Conservation (phyloP, 2,113 vertebrate genomes). For the Misgurnus mizolepis region DNA sequence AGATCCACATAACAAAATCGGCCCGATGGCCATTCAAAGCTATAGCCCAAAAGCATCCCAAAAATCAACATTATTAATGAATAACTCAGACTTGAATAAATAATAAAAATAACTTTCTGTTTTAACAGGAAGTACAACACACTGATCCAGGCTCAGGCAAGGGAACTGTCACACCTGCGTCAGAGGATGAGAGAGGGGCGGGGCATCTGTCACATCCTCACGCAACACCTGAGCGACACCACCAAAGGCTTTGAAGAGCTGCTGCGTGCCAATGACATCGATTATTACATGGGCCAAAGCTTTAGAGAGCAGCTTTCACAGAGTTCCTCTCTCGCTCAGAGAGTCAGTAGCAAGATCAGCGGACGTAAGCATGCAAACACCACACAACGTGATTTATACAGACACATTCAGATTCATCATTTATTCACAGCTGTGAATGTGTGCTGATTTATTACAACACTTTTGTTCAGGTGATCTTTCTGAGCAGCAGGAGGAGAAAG, state of each 20-base stretch:
- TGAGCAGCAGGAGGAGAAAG: constrained; percentile 77
- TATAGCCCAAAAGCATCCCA: too few relatives aligned
- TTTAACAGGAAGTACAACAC: constrained; percentile 88
- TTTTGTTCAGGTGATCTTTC: constrained; percentile 74
- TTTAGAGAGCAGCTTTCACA: constrained; percentile 89
- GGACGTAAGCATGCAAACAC: constrained; percentile 75
- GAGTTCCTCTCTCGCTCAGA: constrained; percentile 81
- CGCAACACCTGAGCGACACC: constrained; percentile 83
- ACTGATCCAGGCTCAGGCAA: constrained; percentile 93
- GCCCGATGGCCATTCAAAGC: too few relatives aligned
- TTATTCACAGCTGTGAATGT: too few relatives aligned
- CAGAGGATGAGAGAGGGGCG: constrained; percentile 88
- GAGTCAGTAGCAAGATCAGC: constrained; percentile 83
- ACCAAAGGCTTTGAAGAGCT: constrained; percentile 92
- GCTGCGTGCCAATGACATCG: constrained; percentile 87
- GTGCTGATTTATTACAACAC: too few relatives aligned
- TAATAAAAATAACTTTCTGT: not conserved
- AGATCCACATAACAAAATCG: too few relatives aligned
- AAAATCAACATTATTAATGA: too few relatives aligned
- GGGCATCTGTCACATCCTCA: constrained; percentile 83
- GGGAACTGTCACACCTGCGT: constrained; percentile 92
- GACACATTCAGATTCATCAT: too few relatives aligned
- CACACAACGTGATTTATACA: not conserved
- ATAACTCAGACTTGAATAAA: too few relatives aligned
- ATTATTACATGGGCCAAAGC: constrained; percentile 95